Percentiles rank a stretch among this genome's conserved stretches.
Conservation (phyloP, 2,797 vertebrate genomes). For the Sylvilagus floridanus region DNA sequence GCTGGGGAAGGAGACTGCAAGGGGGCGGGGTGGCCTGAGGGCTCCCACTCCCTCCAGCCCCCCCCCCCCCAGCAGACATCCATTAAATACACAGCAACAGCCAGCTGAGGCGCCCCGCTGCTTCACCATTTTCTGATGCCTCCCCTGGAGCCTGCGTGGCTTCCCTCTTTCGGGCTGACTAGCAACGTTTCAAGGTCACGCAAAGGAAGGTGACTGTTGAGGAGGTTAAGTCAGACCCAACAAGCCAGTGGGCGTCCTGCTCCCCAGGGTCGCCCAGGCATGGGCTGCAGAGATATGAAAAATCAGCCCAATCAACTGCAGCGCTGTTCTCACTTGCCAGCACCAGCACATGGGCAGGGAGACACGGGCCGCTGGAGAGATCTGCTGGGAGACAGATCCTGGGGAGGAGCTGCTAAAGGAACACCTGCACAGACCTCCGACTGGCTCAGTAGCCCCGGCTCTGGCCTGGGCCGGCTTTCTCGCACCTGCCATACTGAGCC, state of each 20-base stretch:
- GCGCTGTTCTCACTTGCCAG: background rate
- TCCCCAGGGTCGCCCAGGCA: background rate
- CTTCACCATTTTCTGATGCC: background rate
- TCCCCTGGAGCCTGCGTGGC: background rate
- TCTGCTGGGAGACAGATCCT: background rate
- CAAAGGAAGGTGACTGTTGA: background rate
- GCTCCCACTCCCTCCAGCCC: background rate
- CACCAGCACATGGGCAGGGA: background rate
- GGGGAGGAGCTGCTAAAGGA: background rate
- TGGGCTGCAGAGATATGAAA: background rate
- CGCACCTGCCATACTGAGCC: background rate
- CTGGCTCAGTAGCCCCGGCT: background rate
- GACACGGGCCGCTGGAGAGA: background rate
- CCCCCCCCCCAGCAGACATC: background rate
- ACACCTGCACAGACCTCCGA: background rate
- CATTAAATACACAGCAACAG: background rate
- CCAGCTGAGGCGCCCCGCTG: background rate
- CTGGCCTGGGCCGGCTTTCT: background rate
- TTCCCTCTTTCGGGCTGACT: background rate
- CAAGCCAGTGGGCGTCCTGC: background rate
- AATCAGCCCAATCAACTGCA: background rate
- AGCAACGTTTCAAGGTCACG: background rate
- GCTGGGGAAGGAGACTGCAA: background rate
- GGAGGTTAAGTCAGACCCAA: background rate
- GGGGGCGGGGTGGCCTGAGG: rapidly evolving